A percentile compares a stretch with the other conserved stretches of the same genome.
Conservation (phyloP, 2,113 vertebrate species). For the Cynocephalus volans region DNA sequence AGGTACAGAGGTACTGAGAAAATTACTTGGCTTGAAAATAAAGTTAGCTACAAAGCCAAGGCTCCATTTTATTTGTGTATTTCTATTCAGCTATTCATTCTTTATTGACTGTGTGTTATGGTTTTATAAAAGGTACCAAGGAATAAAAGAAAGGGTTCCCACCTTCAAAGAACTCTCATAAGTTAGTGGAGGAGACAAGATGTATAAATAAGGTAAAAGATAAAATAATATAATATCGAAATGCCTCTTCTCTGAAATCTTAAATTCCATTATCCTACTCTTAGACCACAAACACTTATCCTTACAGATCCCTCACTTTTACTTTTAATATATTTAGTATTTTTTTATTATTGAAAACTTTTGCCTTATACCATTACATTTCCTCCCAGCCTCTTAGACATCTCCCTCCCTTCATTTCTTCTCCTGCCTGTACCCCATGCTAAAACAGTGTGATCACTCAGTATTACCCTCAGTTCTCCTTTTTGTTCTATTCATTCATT, state of each 20-base stretch:
- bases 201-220: conserved; percentile 32
- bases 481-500: not conserved
- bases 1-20: not conserved
- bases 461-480: not conserved
- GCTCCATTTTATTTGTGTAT: conserved; percentile 1
- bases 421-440: not conserved
- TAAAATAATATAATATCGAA: conserved; percentile 4
- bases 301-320: not conserved
- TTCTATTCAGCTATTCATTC: conserved; percentile 48
- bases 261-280: not conserved
- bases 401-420: not conserved
- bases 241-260: not conserved
- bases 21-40: not conserved
- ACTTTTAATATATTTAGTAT: not conserved
- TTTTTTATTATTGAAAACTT: not conserved
- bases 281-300: not conserved
- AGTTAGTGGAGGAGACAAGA: not conserved
- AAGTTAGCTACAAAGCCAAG: not conserved
- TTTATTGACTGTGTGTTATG: conserved; percentile 15
- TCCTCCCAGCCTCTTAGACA: not conserved
- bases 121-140: not conserved
- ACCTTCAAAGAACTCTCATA: not conserved
- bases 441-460: not conserved
- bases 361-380: not conserved
- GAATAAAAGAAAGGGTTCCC: conserved; percentile 4